phyloP scores from a whole-genome alignment of 2,797 vertebrate genomes.

The Myoxocephalus aenaeus region DNA sequence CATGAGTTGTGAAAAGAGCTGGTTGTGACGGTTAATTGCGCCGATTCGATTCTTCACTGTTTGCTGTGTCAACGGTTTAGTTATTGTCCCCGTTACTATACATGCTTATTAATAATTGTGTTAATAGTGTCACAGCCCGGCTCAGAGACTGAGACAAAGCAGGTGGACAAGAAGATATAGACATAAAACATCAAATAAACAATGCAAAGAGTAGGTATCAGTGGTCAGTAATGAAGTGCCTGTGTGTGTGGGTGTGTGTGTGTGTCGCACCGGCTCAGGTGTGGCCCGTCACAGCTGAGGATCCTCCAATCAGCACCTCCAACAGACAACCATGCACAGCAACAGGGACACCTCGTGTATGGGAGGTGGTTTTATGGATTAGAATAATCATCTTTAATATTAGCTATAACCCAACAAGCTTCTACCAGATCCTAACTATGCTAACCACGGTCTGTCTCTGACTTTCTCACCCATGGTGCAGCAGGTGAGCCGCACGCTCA shows the following conservation, averaged over 20 bases:
- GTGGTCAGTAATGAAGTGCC: no score
- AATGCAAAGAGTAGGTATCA: no score
- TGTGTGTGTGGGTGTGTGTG: no score
- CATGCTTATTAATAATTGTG: not conserved
- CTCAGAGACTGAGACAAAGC: no score
- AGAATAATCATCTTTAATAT: not conserved
- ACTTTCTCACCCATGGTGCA: not conserved
- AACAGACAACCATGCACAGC: no score
- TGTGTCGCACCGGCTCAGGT: no score
- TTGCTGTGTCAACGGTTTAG: not conserved
- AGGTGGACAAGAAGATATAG: no score
- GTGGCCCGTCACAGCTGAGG: no score
- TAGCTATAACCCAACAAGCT: not conserved
- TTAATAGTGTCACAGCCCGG: no score
- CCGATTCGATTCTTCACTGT: not conserved
- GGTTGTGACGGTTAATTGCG: not conserved
- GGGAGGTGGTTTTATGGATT: not conserved
- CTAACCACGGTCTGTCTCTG: constrained; percentile 16
- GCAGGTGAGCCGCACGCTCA: not conserved
- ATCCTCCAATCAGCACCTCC: no score
- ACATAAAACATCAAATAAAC: no score
- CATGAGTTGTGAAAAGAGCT: not conserved
- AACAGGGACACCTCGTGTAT: no score
- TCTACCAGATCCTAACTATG: not conserved
- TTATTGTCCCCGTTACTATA: not conserved